These are phyloP conservation scores for Semaprochilodus insignis DNA, from an alignment of 2,797 vertebrate species.

Conservation along the genomic window DNA sequence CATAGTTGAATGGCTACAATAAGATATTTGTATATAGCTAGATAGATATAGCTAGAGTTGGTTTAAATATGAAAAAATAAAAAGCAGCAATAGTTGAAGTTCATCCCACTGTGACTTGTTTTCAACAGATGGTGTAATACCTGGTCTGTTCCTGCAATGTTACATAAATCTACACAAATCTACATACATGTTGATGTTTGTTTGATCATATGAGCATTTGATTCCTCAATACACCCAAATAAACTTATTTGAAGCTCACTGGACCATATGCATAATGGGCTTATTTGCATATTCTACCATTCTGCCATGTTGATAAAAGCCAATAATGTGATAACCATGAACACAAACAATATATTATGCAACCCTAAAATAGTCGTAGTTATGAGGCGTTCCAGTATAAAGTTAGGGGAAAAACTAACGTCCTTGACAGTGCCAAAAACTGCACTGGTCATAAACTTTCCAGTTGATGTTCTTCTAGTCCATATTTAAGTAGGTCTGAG, in stretches of 20 bases:
- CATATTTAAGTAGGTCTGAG: constrained; percentile 61
- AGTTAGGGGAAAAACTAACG: neutral
- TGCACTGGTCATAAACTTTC: constrained; percentile 1
- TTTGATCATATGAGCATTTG: too few species aligned
- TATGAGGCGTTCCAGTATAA: neutral
- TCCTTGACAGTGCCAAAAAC: neutral
- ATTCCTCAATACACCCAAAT: too few species aligned
- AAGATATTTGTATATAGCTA: too few species aligned
- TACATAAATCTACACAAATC: too few species aligned
- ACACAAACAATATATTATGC: neutral
- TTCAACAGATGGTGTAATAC: neutral
- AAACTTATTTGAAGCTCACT: too few species aligned
- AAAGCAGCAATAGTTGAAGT: neutral
- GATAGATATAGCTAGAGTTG: too few species aligned
- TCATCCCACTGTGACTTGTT: neutral
- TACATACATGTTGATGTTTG: too few species aligned
- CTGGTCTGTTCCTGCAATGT: too few species aligned
- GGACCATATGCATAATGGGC: too few species aligned
- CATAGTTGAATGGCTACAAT: too few species aligned
- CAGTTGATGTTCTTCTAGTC: constrained; percentile 20
- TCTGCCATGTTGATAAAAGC: neutral
- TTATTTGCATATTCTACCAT: neutral
- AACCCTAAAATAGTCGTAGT: neutral
- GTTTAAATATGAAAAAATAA: too few species aligned
- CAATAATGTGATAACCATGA: neutral